Percentiles rank a stretch among this genome's conserved stretches.
These are phyloP conservation scores for Calephelis perditalis DNA, from an alignment of 2,888 invertebrate genomes.

Conservation along the genomic window DNA sequence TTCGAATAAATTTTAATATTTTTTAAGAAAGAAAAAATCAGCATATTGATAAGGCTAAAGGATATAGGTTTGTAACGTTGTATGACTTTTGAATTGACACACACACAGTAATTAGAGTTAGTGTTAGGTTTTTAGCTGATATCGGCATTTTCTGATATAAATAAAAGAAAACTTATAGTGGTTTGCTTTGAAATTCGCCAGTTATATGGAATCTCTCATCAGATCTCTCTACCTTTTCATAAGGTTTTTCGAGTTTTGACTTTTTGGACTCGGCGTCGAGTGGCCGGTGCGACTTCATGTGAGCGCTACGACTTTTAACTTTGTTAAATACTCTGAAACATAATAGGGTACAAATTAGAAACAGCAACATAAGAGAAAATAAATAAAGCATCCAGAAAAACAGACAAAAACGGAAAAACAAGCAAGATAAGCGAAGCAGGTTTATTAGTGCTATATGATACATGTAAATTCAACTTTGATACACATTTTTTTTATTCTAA, in stretches of 20 bases:
- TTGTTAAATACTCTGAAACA: constrained; percentile 95
- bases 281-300: constrained; percentile 99
- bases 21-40: too few species aligned
- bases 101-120: too few species aligned
- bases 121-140: too few species aligned
- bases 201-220: constrained; percentile 66
- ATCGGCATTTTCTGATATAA: too few species aligned
- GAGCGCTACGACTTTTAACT: constrained; percentile 99
- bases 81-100: too few species aligned
- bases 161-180: constrained; percentile 25
- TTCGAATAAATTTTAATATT: too few species aligned
- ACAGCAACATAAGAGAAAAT: constrained; percentile 54
- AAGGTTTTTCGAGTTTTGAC: constrained; percentile 80
- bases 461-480: constrained; percentile 53
- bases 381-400: constrained; percentile 29
- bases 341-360: constrained; percentile 70
- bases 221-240: constrained; percentile 75
- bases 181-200: constrained; percentile 62
- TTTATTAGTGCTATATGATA: constrained; percentile 25
- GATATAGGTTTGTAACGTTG: too few species aligned
- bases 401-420: constrained; percentile 15
- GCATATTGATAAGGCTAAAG: too few species aligned
- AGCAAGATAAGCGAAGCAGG: constrained; percentile 27
- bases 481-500: constrained; percentile 50
- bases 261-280: constrained; percentile 89